A percentile compares a stretch with the other conserved stretches of the same genome.
Conservation (phyloP, 2,888 invertebrate species). For the Pomacea canaliculata region DNA sequence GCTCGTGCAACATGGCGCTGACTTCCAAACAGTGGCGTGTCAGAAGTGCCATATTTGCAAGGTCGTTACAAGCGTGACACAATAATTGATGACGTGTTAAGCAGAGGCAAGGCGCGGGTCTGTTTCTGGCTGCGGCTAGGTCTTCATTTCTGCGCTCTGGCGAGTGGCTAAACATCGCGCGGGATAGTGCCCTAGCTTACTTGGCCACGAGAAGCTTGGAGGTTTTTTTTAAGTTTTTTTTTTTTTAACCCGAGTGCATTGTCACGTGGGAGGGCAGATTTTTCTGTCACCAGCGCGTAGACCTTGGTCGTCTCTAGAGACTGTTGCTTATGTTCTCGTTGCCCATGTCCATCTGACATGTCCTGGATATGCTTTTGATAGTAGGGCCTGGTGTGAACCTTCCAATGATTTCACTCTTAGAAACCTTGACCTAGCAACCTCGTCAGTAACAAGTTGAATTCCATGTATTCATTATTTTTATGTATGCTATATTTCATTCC, state of each 20-base stretch:
- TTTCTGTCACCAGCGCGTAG: too few species aligned
- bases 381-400: too few species aligned
- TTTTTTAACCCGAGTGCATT: too few species aligned
- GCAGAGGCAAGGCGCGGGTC: background rate
- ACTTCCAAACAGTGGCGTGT: slow-evolving; percentile 20
- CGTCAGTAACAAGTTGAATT: too few species aligned
- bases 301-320: too few species aligned
- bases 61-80: slow-evolving; percentile 25
- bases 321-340: too few species aligned
- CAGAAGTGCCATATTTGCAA: slow-evolving; percentile 21
- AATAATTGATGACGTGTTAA: slow-evolving; percentile 23
- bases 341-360: too few species aligned
- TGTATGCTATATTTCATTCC: too few species aligned
- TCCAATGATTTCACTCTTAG: too few species aligned
- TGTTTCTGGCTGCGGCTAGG: background rate
- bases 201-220: background rate
- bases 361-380: too few species aligned
- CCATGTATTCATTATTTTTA: too few species aligned
- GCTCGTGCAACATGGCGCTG: slow-evolving; percentile 20
- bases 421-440: too few species aligned
- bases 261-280: background rate
- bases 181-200: background rate
- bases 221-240: background rate
- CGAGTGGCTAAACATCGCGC: slow-evolving; percentile 6
- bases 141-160: background rate